Conservation (phyloP, 2,888 invertebrate species). For the Agriotes lineatus region DNA sequence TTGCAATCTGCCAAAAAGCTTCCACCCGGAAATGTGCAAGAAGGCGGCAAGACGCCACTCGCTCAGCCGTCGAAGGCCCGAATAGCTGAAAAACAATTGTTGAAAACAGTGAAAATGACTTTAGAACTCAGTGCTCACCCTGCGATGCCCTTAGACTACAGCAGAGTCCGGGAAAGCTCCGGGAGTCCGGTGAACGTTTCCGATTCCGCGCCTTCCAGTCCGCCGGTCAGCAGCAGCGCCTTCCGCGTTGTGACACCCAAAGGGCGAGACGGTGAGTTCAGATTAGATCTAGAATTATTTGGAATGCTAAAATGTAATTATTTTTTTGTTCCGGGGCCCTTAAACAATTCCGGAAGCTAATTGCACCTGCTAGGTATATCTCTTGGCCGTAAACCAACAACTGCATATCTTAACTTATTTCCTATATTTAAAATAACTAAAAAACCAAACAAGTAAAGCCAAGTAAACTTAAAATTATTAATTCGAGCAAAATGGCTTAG, state of each 20-base stretch:
- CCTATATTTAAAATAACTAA: no score
- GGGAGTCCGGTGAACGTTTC: constrained; percentile 60
- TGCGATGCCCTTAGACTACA: constrained; percentile 78
- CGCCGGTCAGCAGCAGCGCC: constrained; percentile 68
- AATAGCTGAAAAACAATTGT: not conserved
- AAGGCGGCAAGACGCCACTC: no score
- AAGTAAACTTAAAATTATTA: no score
- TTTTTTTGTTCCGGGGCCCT: no score
- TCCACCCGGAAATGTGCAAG: no score
- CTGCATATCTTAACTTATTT: no score
- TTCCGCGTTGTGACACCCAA: constrained; percentile 78
- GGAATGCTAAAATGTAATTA: not conserved
- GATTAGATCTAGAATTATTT: not conserved
- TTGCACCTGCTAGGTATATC: no score
- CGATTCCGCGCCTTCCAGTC: constrained; percentile 59
- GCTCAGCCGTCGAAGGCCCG: no score
- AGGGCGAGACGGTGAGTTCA: constrained; percentile 66
- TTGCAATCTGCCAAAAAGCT: not conserved
- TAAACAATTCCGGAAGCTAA: no score
- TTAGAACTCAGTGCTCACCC: constrained; percentile 74
- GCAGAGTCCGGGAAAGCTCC: constrained; percentile 59
- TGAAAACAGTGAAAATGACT: constrained; percentile 60
- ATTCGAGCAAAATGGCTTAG: no score
- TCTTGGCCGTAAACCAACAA: no score
- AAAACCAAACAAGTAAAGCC: no score